phyloP scores from a whole-genome alignment of 2,888 invertebrate genomes.

The Hydrotaea diabolus region DNA sequence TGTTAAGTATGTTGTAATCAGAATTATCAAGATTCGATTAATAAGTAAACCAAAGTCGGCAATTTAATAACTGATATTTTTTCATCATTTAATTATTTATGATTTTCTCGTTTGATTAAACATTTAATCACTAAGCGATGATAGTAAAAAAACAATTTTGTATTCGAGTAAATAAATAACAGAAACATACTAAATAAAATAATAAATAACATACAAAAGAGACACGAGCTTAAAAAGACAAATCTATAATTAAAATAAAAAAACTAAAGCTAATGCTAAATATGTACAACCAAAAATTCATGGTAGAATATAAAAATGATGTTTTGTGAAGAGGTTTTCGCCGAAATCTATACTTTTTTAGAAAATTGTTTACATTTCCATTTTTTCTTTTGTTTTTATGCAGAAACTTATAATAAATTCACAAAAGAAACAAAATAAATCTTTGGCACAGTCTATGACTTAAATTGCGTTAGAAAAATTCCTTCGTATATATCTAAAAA shows the following conservation, averaged over 20 bases:
- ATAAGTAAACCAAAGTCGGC: no score
- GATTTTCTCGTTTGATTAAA: background rate
- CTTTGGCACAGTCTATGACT: conserved; percentile 67
- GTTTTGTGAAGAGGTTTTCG: conserved; percentile 16
- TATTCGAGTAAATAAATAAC: conserved; percentile 31
- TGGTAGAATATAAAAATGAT: background rate
- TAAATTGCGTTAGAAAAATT: conserved; percentile 26
- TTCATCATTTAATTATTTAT: no score
- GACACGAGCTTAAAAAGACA: conserved; percentile 6
- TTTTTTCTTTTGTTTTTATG: background rate
- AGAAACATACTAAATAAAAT: conserved; percentile 4
- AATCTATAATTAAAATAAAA: background rate
- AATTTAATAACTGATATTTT: no score
- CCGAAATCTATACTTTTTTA: background rate
- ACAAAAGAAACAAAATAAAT: conserved; percentile 50
- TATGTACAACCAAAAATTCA: conserved; percentile 10
- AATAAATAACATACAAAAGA: conserved; percentile 30
- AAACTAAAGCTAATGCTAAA: conserved; percentile 41
- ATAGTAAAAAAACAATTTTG: background rate
- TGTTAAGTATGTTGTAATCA: no score
- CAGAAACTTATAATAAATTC: conserved; percentile 47
- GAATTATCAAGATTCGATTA: no score
- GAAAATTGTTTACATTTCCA: background rate
- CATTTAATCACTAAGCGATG: background rate
- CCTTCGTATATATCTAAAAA: background rate